Evolutionary conservation across 2,888 invertebrate species (phyloP).

Genomic region (Yponomeuta evonymella): DNA sequence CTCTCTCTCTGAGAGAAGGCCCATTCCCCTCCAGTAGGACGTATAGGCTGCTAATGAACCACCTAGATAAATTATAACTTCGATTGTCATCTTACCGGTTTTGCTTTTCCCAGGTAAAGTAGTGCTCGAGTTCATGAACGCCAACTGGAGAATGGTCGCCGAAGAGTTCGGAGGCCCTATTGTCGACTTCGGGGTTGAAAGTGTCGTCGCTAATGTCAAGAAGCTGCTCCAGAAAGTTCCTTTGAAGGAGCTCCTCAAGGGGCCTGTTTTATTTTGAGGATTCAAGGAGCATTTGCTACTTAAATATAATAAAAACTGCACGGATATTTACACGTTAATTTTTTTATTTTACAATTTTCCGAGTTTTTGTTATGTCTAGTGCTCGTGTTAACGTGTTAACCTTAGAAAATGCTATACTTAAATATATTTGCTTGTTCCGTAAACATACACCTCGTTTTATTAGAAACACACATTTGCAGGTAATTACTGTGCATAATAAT

Average conservation of each 20-base stretch:
- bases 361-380: too few relatives aligned
- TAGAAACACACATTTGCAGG: not conserved
- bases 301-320: not conserved
- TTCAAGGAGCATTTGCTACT: not conserved
- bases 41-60: too few relatives aligned
- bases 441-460: slow-evolving; percentile 4
- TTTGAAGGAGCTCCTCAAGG: slow-evolving; percentile 29
- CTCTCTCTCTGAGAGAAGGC: too few relatives aligned
- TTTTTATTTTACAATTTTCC: too few relatives aligned
- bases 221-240: slow-evolving; percentile 39
- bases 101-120: slow-evolving; percentile 37
- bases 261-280: not conserved
- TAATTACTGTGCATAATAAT: too few relatives aligned
- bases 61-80: too few relatives aligned
- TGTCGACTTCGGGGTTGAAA: slow-evolving; percentile 39
- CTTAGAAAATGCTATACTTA: not conserved
- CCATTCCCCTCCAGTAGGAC: too few relatives aligned
- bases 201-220: slow-evolving; percentile 38
- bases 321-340: too few relatives aligned
- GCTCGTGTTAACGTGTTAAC: too few relatives aligned
- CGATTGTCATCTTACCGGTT: not conserved
- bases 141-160: slow-evolving; percentile 48
- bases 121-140: slow-evolving; percentile 48
- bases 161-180: slow-evolving; percentile 54
- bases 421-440: slow-evolving; percentile 16